Base-by-base conservation (phyloP, 2,888 invertebrate species). In the Leptopilina syphax region DNA sequence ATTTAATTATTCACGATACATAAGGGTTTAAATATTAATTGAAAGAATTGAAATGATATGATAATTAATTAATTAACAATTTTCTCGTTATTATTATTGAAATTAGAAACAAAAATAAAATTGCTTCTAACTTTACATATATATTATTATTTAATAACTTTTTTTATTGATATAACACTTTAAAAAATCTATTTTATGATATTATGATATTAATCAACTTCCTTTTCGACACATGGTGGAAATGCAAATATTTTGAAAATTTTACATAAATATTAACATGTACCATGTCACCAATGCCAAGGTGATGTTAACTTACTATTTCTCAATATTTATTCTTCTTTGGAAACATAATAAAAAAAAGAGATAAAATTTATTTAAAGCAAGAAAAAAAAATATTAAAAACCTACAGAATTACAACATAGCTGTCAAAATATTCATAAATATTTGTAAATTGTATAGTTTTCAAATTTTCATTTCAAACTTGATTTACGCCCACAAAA, bases 181-280 rank as follows among this genome's bases (percentile, higher is more conserved):
- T 50, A 50, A 50, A 34, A 50, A 50, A 50, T 18, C n/a, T 63
- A 63, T 63, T 63, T 63, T 63, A 63, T 63, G 63, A 63, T 50
- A 50, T 18, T 50, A 50, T 50, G 12, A 50, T 50, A 50, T 50
- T 12, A 50, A 50, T 50, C 24, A 63, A 63, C 24, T 63, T 50
- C 63, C 63, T 9, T 18, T 63, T 63, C n/a, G 63, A 63, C 24
- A 63, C 18, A 18, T 24, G 18, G 12, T 63, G 63, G 24, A 63
- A 63, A 63, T 63, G 63, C 18, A 63, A 63, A 63, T 63, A 63
- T 63, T 63, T 63, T 63, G 63, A 63, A 63, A 63, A 63, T 63
- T 24, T 63, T 63, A 63, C 63, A 63, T 63, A 63, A 63, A 63
- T n/a, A 60, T 60, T n/a, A n/a, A 60, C 18, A 60, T 60, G 60